Conservation (phyloP, 2,888 invertebrate genomes). For the Blastobasis lacticolella region DNA sequence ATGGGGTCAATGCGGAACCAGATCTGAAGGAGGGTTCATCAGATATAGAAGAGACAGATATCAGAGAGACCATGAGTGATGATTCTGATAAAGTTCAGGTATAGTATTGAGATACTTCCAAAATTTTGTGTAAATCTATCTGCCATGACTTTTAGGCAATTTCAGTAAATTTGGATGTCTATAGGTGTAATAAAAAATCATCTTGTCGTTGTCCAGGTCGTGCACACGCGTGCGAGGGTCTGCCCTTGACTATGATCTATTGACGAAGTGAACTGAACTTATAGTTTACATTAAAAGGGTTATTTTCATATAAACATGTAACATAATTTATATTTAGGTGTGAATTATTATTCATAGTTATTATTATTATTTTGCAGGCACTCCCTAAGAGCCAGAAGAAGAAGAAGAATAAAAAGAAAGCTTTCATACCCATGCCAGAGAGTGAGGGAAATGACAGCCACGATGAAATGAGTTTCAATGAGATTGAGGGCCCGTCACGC, state of each 20-base stretch:
- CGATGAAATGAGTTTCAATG: constrained; percentile 69
- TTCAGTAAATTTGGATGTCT: too few species aligned
- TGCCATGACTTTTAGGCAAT: too few species aligned
- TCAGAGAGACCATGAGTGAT: constrained; percentile 62
- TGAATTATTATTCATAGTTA: neutral
- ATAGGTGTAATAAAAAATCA: too few species aligned
- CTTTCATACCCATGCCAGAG: constrained; percentile 63
- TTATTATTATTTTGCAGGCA: constrained; percentile 34
- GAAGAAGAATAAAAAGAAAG: constrained; percentile 68
- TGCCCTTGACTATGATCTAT: too few species aligned
- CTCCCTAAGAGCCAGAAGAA: constrained; percentile 66
- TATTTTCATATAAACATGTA: too few species aligned
- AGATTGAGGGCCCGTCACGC: constrained; percentile 63
- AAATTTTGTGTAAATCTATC: too few species aligned
- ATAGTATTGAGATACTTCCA: too few species aligned
- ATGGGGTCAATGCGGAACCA: constrained; percentile 42
- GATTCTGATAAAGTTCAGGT: constrained; percentile 66
- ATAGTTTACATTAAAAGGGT: too few species aligned
- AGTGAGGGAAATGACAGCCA: constrained; percentile 69
- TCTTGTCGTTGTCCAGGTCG: too few species aligned
- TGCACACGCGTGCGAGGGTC: too few species aligned
- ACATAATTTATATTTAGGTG: neutral
- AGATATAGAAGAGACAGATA: constrained; percentile 60
- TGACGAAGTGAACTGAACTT: too few species aligned
- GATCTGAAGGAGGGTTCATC: constrained; percentile 49